Evolutionary conservation across 2,113 vertebrate genomes (phyloP), one percentile per base, ranked within the genome.

Genomic region (Brienomyrus brachyistius): DNA sequence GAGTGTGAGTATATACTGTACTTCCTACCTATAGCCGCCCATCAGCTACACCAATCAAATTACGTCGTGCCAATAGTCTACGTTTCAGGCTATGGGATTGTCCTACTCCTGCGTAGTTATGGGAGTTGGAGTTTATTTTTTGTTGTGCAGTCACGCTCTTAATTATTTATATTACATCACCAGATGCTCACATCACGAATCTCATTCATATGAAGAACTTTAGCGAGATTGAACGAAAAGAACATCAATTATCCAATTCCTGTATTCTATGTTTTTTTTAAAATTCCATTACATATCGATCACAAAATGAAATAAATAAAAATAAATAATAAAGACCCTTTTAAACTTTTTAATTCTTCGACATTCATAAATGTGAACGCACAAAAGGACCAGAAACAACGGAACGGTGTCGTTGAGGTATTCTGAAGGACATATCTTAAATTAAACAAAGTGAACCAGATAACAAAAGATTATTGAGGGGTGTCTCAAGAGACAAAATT

Each of bases 11-110:
- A 80, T 51, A 51, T 74, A 80, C 88, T 62, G 89, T 89, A 89
- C 89, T 89, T 89, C 89, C 89, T 85, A 89, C 77, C 70, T 89
- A 82, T 82, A 82, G 88, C 88, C 89, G 80, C 89, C 50, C 80
- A 54, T 21, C 89, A 59, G 35, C 35, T 84, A 45, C 77, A 85
- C 89, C 89, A 89, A 89, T 89, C 89, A 89, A 59, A 89, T 54
- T 77, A 84, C 89, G 40, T 43, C 54, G 77, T 54, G 77, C 51
- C 52, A 89, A 15, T 83, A 43, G 19, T n/a, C 50, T 89, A 89
- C 89, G 89, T 89, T 47, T 40, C 50, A 45, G 35, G 31, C 47
- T 27, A 62, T 82, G 51, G 31, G 31, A 17, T 6, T 35, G 54
- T 45, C n/a, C 40, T 23, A n/a, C 10, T 54, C 48, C 13, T 62